Percentiles rank a stretch among this genome's conserved stretches.
phyloP scores from a whole-genome alignment of 37 sponge, comb jelly and placozoan species.

The Bolinopsis microptera region DNA sequence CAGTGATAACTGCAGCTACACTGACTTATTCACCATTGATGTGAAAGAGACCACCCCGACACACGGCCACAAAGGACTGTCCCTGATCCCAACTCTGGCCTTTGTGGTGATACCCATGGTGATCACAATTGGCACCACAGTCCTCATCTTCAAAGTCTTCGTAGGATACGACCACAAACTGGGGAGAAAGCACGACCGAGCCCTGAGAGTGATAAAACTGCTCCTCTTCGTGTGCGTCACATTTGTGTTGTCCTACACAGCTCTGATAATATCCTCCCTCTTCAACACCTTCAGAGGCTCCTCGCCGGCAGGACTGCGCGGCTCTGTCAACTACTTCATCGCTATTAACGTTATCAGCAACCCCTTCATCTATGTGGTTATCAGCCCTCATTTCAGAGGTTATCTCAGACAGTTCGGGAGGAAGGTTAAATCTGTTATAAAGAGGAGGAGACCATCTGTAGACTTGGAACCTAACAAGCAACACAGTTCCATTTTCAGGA shows the following conservation, averaged over 20 bases:
- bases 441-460: not conserved
- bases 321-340: slow-evolving; percentile 38
- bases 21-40: not conserved
- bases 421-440: not conserved
- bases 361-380: slow-evolving; percentile 54
- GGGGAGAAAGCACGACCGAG: not conserved
- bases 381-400: slow-evolving; percentile 49
- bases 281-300: not conserved
- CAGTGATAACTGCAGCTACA: not conserved
- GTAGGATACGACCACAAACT: slow-evolving; percentile 37
- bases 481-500: not conserved
- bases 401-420: not conserved
- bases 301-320: not conserved
- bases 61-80: not conserved
- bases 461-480: not conserved
- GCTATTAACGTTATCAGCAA: slow-evolving; percentile 57
- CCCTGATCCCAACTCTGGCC: not conserved
- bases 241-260: not conserved
- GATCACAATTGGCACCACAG: not conserved
- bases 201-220: not conserved
- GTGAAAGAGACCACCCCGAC: not conserved
- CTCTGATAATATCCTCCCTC: slow-evolving; percentile 8
- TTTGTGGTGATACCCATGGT: slow-evolving; percentile 16
- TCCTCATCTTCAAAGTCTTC: slow-evolving; percentile 25
- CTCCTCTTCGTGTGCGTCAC: slow-evolving; percentile 51